Evolutionary conservation across 2,888 invertebrate genomes (phyloP).

Genomic region (Crocallis elinguaria): DNA sequence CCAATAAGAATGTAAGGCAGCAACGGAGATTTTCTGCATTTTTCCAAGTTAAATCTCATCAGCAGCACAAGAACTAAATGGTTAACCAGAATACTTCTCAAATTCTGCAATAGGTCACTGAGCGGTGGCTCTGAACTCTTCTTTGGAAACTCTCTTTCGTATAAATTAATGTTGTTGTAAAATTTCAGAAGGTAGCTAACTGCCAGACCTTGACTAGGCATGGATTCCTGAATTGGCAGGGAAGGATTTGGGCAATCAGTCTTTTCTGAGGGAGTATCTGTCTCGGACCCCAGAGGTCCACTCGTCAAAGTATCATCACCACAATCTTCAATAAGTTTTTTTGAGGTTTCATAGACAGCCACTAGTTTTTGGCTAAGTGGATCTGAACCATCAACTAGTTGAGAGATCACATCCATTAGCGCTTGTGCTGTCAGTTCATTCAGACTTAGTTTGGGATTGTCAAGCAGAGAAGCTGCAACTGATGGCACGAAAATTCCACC

Average conservation of each 20-base stretch:
- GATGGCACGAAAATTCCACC: slow-evolving; percentile 84
- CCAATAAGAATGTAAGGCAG: slow-evolving; percentile 88
- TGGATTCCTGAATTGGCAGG: slow-evolving; percentile 70
- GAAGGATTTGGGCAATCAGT: slow-evolving; percentile 76
- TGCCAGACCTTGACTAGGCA: slow-evolving; percentile 72
- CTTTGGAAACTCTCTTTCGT: slow-evolving; percentile 91
- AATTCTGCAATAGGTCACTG: slow-evolving; percentile 86
- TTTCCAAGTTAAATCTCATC: slow-evolving; percentile 82
- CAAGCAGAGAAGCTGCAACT: slow-evolving; percentile 82
- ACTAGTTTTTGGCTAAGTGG: slow-evolving; percentile 82
- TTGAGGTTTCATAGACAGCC: slow-evolving; percentile 71
- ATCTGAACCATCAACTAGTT: slow-evolving; percentile 84
- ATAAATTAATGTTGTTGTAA: slow-evolving; percentile 89
- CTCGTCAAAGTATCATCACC: slow-evolving; percentile 67
- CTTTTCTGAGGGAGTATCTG: slow-evolving; percentile 59
- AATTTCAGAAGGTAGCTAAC: slow-evolving; percentile 77
- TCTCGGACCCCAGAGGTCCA: slow-evolving; percentile 63
- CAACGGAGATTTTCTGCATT: slow-evolving; percentile 85
- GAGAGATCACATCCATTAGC: slow-evolving; percentile 87
- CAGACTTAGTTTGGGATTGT: slow-evolving; percentile 77
- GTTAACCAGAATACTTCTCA: slow-evolving; percentile 82
- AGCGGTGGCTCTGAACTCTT: slow-evolving; percentile 90
- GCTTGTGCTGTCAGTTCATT: slow-evolving; percentile 87
- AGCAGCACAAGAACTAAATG: slow-evolving; percentile 85
- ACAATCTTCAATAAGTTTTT: slow-evolving; percentile 76